Percentiles rank a stretch among this genome's conserved stretches.
Conservation (phyloP, 2,888 invertebrate species). For the Crepidodera aurea region DNA sequence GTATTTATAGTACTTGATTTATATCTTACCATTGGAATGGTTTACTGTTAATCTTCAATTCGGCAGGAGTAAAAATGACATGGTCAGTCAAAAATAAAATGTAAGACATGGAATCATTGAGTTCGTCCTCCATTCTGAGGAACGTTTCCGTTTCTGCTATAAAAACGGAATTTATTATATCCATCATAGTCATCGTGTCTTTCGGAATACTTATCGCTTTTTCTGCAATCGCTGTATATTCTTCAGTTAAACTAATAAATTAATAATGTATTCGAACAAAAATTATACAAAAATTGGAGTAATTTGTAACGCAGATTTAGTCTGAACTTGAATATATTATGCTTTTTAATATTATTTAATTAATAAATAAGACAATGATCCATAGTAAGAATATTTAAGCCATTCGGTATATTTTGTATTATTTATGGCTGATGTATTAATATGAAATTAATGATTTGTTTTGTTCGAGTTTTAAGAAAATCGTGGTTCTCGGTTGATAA, state of each 20-base stretch:
- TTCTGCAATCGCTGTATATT: constrained; percentile 82
- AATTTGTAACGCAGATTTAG: too few species aligned
- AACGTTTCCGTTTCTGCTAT: constrained; percentile 76
- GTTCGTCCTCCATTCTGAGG: constrained; percentile 77
- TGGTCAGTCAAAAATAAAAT: constrained; percentile 88
- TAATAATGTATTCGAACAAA: too few species aligned
- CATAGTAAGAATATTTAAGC: too few species aligned
- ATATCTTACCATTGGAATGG: constrained; percentile 85
- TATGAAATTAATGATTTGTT: too few species aligned
- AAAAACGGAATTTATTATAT: constrained; percentile 78
- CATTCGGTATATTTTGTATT: too few species aligned
- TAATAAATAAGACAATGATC: too few species aligned
- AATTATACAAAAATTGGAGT: too few species aligned
- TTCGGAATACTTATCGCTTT: constrained; percentile 80
- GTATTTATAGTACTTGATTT: too few species aligned
- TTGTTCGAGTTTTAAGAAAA: too few species aligned
- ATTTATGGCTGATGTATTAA: too few species aligned
- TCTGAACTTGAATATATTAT: neutral
- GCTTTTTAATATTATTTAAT: neutral
- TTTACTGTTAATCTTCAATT: constrained; percentile 88
- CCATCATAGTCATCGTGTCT: constrained; percentile 87
- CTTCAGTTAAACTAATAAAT: constrained; percentile 75
- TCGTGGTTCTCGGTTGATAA: too few species aligned
- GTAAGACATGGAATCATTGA: constrained; percentile 73
- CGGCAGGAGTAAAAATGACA: constrained; percentile 78